phyloP scores from a whole-genome alignment of 1,140 invertebrate species.

The Scaptomyza hsui region DNA sequence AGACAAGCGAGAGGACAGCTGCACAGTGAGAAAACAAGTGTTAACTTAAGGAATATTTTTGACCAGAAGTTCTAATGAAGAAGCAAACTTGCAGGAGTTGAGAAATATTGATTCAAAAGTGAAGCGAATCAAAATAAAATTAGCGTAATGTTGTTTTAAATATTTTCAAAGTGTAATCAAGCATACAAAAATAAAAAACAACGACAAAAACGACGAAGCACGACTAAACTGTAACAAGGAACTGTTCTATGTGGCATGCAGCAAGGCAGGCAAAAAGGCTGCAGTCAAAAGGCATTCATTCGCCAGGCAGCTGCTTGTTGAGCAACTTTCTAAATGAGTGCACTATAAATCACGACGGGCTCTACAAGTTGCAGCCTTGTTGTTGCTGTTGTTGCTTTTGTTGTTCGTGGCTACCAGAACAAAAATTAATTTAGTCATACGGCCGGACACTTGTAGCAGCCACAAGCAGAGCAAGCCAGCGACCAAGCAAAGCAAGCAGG shows the following conservation, averaged over 20 bases:
- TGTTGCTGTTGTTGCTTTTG: too few relatives aligned
- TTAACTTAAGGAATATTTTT: too few relatives aligned
- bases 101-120: too few relatives aligned
- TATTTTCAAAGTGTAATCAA: not conserved
- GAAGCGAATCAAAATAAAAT: too few relatives aligned
- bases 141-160: too few relatives aligned
- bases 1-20: too few relatives aligned
- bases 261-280: not conserved
- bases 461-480: not conserved
- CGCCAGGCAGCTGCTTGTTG: conserved; percentile 59
- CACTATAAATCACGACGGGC: conserved; percentile 78
- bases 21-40: too few relatives aligned
- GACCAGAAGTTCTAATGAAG: too few relatives aligned
- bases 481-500: not conserved
- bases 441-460: conserved; percentile 67
- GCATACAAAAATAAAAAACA: conserved; percentile 12
- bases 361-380: conserved; percentile 68
- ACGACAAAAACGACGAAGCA: conserved; percentile 43
- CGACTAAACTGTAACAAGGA: conserved; percentile 81
- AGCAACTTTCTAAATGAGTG: conserved; percentile 82
- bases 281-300: conserved; percentile 22
- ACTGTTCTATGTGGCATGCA: conserved; percentile 55
- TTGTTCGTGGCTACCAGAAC: conserved; percentile 71
- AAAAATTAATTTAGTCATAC: conserved; percentile 81
- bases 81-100: too few relatives aligned